These are phyloP conservation scores for Andrena camellia DNA, from an alignment of 2,888 invertebrate species.

Conservation along the genomic window DNA sequence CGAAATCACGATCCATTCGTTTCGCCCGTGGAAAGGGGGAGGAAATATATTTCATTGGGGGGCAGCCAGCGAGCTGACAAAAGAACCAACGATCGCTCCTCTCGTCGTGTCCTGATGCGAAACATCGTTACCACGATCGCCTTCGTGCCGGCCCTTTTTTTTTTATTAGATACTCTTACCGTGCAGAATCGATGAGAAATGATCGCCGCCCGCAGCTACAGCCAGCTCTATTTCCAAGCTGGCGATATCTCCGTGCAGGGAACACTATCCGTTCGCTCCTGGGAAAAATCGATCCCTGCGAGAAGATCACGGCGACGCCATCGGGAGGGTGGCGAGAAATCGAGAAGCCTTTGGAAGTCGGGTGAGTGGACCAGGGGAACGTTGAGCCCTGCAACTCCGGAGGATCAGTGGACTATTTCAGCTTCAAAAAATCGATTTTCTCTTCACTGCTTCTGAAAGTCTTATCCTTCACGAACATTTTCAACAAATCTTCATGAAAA, in stretches of 20 bases:
- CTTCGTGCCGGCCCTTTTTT: slow-evolving; percentile 29
- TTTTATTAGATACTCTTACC: slow-evolving; percentile 33
- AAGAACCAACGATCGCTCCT: slow-evolving; percentile 34
- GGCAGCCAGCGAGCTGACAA: slow-evolving; percentile 49
- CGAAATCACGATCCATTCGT: slow-evolving; percentile 70
- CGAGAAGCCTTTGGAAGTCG: slow-evolving; percentile 1
- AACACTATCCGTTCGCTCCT: not conserved
- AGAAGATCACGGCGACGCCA: not conserved
- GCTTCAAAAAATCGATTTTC: no score
- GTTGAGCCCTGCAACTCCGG: not conserved
- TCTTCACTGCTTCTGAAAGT: no score
- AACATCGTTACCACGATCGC: slow-evolving; percentile 61
- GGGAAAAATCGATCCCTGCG: not conserved
- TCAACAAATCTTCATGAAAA: no score
- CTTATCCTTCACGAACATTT: no score
- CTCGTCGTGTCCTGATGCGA: slow-evolving; percentile 46
- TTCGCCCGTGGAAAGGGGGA: slow-evolving; percentile 45
- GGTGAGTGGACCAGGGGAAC: slow-evolving; percentile 9
- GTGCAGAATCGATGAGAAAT: slow-evolving; percentile 29
- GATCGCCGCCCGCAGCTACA: not conserved
- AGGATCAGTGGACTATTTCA: no score
- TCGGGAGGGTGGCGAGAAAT: slow-evolving; percentile 4
- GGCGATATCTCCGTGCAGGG: not conserved
- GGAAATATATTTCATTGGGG: slow-evolving; percentile 64
- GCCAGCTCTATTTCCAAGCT: not conserved